Evolutionary conservation across 2,113 vertebrate genomes (phyloP).

Genomic region (Petrocephalus zakoni): DNA sequence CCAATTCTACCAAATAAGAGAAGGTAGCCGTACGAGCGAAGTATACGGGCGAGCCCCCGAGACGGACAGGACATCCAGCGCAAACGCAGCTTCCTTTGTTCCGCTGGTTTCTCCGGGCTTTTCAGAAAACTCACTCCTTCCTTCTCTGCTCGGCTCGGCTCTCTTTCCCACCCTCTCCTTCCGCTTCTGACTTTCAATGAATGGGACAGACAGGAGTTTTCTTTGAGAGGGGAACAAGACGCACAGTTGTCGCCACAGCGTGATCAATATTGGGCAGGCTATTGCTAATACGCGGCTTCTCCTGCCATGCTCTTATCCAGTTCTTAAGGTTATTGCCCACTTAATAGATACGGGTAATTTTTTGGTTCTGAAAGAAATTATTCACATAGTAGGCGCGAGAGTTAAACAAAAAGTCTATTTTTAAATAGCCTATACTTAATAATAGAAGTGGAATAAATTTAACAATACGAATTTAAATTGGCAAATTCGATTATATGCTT

Average conservation of each 20-base stretch:
- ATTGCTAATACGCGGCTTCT: neutral
- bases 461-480: neutral
- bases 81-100: conserved; percentile 69
- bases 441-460: neutral
- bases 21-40: conserved; percentile 30
- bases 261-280: conserved; percentile 14
- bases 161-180: conserved; percentile 40
- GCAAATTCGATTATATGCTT: neutral
- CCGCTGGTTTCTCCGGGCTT: conserved; percentile 54
- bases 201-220: conserved; percentile 54
- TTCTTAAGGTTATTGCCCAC: neutral
- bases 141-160: conserved; percentile 42
- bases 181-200: conserved; percentile 54
- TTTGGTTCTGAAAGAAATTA: neutral
- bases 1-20: conserved; percentile 11
- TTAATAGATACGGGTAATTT: neutral
- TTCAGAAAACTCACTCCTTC: conserved; percentile 56
- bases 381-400: neutral
- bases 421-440: neutral
- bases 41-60: conserved; percentile 46
- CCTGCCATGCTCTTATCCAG: neutral
- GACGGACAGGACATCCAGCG: conserved; percentile 56
- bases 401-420: neutral
- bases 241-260: conserved; percentile 30
- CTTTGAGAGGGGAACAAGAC: conserved; percentile 32